Evolutionary conservation across 1,140 invertebrate genomes (phyloP).

Genomic region (Pseudachorutes palmiensis): DNA sequence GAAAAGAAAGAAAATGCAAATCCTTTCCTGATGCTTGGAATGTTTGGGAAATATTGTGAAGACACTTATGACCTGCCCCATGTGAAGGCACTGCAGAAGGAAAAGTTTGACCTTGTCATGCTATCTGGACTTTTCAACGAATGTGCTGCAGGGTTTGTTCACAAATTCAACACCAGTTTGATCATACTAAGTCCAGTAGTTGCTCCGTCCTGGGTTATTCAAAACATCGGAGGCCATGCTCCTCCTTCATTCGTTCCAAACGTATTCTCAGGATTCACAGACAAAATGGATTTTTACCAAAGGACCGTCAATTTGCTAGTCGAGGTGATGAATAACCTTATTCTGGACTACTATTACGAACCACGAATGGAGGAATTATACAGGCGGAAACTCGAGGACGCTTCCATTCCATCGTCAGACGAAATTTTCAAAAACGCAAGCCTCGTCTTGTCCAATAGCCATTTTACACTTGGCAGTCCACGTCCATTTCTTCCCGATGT

Average conservation of each 20-base stretch:
- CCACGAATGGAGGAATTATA: conserved; percentile 31
- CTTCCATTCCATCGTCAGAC: conserved; percentile 43
- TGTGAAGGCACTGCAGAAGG: conserved; percentile 20
- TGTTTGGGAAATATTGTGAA: conserved; percentile 9
- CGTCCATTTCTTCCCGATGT: conserved; percentile 46
- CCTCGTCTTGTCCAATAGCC: conserved; percentile 51
- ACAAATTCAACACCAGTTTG: conserved; percentile 21
- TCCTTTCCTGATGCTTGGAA: neutral
- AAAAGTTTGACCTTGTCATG: conserved; percentile 38
- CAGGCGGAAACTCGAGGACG: conserved; percentile 32
- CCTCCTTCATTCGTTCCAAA: conserved; percentile 27
- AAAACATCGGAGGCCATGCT: conserved; percentile 9
- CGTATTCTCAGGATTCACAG: neutral
- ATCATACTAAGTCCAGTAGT: conserved; percentile 16
- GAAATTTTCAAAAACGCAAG: conserved; percentile 46
- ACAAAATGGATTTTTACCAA: conserved; percentile 25
- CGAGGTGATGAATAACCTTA: conserved; percentile 35
- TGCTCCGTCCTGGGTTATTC: neutral
- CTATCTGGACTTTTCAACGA: conserved; percentile 20
- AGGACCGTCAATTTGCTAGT: conserved; percentile 14
- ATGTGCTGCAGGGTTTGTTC: conserved; percentile 21
- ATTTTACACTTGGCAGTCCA: conserved; percentile 48
- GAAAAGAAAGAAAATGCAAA: neutral
- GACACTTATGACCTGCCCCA: conserved; percentile 8
- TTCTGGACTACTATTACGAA: conserved; percentile 4